Evolutionary conservation across 35 echinoderm and acorn worm genomes (phyloP).

Genomic region (Nesometra sesokonis): DNA sequence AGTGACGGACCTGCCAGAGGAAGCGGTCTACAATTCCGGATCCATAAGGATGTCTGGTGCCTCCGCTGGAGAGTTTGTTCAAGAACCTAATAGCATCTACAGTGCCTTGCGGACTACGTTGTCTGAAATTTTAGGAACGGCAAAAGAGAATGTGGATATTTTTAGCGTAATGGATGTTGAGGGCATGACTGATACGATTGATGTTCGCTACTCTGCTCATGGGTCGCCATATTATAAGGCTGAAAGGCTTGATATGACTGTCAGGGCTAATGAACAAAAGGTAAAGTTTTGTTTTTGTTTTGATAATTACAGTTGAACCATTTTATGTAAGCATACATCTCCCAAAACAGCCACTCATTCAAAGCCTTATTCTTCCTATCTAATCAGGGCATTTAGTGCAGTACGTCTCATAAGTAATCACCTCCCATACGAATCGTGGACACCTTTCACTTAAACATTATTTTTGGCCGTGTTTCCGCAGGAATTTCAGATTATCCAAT

Average conservation of each 20-base stretch:
- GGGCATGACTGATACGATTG: conserved; percentile 28
- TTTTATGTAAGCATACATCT: too few relatives aligned
- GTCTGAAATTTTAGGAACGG: conserved; percentile 42
- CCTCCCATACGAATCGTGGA: too few relatives aligned
- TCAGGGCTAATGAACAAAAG: conserved; percentile 16
- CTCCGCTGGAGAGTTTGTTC: conserved; percentile 65
- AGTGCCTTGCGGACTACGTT: conserved; percentile 39
- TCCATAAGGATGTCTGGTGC: conserved; percentile 53
- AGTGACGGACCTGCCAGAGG: conserved; percentile 63
- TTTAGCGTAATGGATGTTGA: conserved; percentile 68
- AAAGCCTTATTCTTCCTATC: too few relatives aligned
- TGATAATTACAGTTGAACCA: too few relatives aligned
- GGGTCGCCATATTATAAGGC: conserved; percentile 90
- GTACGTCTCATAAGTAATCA: too few relatives aligned
- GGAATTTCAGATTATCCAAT: too few relatives aligned
- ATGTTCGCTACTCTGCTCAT: conserved; percentile 86
- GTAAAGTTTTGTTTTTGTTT: too few relatives aligned
- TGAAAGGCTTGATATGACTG: conserved; percentile 51
- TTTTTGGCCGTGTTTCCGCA: too few relatives aligned
- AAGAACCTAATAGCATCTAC: conserved; percentile 22
- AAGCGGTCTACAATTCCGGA: conserved; percentile 81
- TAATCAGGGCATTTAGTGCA: too few relatives aligned
- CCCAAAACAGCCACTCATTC: too few relatives aligned
- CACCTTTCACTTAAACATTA: too few relatives aligned
- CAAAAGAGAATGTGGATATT: conserved; percentile 81